Percentiles rank a stretch among this genome's conserved stretches.
Evolutionary conservation across 2,797 vertebrate genomes (phyloP).

Genomic region (Enteromius trimaculatus): DNA sequence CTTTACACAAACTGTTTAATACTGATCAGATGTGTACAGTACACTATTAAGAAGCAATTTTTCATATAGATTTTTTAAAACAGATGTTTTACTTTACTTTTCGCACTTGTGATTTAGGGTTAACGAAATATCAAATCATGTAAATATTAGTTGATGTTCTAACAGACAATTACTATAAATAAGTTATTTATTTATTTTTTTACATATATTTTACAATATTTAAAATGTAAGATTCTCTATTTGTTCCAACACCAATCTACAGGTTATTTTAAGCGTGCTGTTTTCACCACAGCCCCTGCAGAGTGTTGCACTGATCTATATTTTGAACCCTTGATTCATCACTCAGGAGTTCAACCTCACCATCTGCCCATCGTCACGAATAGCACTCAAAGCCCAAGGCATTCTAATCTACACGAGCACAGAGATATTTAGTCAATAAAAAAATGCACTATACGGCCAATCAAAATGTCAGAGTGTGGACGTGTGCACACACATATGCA

Average conservation of each 20-base stretch:
- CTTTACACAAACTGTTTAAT: background rate
- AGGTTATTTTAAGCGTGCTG: slow-evolving; percentile 8
- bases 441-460: slow-evolving; percentile 5
- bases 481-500: slow-evolving; percentile 19
- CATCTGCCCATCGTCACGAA: slow-evolving; percentile 33
- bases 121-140: background rate
- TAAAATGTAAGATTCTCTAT: background rate
- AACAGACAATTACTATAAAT: background rate
- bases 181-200: background rate
- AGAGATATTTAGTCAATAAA: slow-evolving; percentile 35
- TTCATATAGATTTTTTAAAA: background rate
- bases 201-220: too few species aligned
- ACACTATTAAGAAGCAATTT: background rate
- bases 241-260: background rate
- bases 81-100: background rate
- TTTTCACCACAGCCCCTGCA: background rate
- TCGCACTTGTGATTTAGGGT: background rate
- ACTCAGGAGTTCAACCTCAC: slow-evolving; percentile 31
- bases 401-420: slow-evolving; percentile 34
- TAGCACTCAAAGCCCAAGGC: slow-evolving; percentile 18
- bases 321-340: slow-evolving; percentile 22
- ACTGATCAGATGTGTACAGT: background rate
- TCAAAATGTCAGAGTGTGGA: slow-evolving; percentile 27
- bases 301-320: slow-evolving; percentile 23
- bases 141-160: background rate